Conservation (phyloP, 2,113 vertebrate genomes). For the Hippolais icterina region DNA sequence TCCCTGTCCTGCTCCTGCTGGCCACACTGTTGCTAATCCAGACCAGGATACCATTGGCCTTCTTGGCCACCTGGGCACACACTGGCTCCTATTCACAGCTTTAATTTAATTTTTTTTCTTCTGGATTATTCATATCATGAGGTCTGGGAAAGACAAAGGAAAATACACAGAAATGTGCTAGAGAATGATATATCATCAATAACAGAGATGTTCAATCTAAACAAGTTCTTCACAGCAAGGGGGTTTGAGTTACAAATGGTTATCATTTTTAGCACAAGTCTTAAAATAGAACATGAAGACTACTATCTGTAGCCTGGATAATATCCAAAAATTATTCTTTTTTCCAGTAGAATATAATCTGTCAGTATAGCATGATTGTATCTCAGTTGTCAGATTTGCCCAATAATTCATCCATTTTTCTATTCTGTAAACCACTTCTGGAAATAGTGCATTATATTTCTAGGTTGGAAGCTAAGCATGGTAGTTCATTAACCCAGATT, state of each 20-base stretch:
- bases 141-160: background rate
- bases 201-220: background rate
- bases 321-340: background rate
- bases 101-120: background rate
- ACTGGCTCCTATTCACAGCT: background rate
- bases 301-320: background rate
- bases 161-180: background rate
- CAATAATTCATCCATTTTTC: background rate
- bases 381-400: background rate
- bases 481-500: slow-evolving; percentile 9
- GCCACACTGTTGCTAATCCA: background rate
- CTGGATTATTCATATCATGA: background rate
- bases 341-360: background rate
- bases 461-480: background rate
- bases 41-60: background rate
- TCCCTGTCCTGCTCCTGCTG: background rate
- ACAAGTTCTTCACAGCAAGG: background rate
- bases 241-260: background rate
- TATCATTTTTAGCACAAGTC: background rate
- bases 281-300: background rate
- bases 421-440: background rate
- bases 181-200: background rate
- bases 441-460: background rate
- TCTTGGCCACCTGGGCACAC: background rate
- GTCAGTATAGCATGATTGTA: background rate